phyloP scores from a whole-genome alignment of 2,888 invertebrate species.

The Leistus spinibarbis region DNA sequence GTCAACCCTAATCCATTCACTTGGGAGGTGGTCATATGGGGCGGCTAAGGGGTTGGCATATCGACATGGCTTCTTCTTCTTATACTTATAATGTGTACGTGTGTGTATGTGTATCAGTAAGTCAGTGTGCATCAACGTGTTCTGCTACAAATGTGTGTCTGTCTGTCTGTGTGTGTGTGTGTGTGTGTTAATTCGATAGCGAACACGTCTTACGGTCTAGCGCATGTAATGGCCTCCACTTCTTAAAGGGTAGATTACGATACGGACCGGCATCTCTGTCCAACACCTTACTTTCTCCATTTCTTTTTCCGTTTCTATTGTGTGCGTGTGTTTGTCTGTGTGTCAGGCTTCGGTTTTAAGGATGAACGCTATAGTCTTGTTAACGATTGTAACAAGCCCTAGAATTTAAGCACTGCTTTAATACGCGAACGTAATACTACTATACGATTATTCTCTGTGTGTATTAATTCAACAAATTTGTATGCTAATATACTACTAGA shows the following conservation, averaged over 20 bases:
- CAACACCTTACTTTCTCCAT: background rate
- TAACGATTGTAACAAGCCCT: slow-evolving; percentile 34
- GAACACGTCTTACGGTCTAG: slow-evolving; percentile 21
- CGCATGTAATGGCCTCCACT: slow-evolving; percentile 27
- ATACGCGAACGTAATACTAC: background rate
- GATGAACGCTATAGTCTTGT: slow-evolving; percentile 32
- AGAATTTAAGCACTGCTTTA: background rate
- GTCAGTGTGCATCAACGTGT: background rate
- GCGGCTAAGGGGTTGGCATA: background rate
- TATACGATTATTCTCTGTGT: too few species aligned
- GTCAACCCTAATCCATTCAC: slow-evolving; percentile 30
- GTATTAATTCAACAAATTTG: too few species aligned
- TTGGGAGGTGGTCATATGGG: background rate
- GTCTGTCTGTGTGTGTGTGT: background rate
- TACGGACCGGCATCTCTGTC: background rate
- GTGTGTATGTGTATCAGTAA: background rate
- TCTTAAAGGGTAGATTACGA: slow-evolving; percentile 31
- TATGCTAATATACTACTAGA: too few species aligned
- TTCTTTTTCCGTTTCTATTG: background rate
- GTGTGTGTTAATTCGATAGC: slow-evolving; percentile 1
- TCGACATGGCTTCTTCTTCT: slow-evolving; percentile 7
- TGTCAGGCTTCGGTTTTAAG: background rate
- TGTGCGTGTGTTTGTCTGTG: background rate
- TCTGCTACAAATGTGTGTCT: background rate
- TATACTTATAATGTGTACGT: background rate